Evolutionary conservation across 2,113 vertebrate genomes (phyloP).

Genomic region (Burhinus oedicnemus): DNA sequence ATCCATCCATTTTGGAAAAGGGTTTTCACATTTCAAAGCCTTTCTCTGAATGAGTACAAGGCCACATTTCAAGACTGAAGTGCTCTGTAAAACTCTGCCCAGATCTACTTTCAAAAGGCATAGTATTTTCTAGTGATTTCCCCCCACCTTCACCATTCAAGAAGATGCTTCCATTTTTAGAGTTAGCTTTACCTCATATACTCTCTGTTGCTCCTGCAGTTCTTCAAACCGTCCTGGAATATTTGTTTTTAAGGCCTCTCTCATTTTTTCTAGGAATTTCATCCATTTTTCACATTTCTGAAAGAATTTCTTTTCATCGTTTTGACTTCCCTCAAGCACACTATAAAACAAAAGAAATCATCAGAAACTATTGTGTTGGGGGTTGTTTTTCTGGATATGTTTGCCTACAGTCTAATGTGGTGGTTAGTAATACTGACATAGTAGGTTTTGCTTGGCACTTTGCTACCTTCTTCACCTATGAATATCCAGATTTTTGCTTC

Average conservation of each 20-base stretch:
- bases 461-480: not conserved
- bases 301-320: constrained; percentile 82
- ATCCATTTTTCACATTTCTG: constrained; percentile 88
- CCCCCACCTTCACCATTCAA: not conserved
- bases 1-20: not conserved
- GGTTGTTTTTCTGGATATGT: not conserved
- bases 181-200: constrained; percentile 80
- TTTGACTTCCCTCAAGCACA: constrained; percentile 76
- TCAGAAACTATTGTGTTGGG: not conserved
- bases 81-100: not conserved
- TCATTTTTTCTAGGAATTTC: constrained; percentile 85
- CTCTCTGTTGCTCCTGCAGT: constrained; percentile 84
- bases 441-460: not conserved
- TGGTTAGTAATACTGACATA: not conserved
- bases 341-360: constrained; percentile 67
- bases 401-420: not conserved
- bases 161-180: not conserved
- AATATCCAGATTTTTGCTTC: not conserved
- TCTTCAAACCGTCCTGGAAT: constrained; percentile 73
- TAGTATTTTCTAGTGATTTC: not conserved
- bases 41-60: not conserved
- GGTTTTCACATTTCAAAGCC: not conserved
- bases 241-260: constrained; percentile 77
- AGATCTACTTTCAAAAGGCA: not conserved
- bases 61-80: not conserved